These are phyloP conservation scores for Melinopterus prodromus DNA, from an alignment of 2,888 invertebrate genomes.

Conservation along the genomic window DNA sequence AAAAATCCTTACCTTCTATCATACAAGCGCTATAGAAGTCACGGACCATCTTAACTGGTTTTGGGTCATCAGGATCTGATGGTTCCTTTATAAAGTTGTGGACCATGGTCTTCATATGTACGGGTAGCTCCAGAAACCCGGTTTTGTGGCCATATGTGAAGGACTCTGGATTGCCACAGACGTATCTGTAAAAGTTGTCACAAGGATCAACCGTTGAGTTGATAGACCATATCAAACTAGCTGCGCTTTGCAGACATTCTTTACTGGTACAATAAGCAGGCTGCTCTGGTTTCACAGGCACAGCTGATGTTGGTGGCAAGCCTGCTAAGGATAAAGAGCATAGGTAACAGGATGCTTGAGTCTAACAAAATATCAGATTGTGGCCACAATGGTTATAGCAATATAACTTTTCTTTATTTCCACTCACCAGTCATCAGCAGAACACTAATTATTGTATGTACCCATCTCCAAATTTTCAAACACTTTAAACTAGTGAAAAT, in stretches of 20 bases:
- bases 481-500: no score
- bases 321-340: not conserved
- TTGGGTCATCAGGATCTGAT: not conserved
- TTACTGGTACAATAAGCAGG: not conserved
- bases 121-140: not conserved
- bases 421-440: no score
- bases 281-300: not conserved
- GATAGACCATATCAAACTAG: not conserved
- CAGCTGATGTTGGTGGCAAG: not conserved
- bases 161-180: not conserved
- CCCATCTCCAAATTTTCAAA: no score
- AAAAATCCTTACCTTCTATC: not conserved
- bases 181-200: constrained; percentile 16
- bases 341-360: not conserved
- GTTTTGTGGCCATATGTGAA: not conserved
- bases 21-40: not conserved
- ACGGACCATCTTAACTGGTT: not conserved
- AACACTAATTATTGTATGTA: no score
- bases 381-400: no score
- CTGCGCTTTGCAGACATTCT: not conserved
- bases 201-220: not conserved
- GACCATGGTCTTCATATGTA: not conserved
- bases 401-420: no score
- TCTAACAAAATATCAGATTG: no score
- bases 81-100: not conserved